Percentiles rank a stretch among this genome's conserved stretches.
Evolutionary conservation across 2,797 vertebrate genomes (phyloP).

Genomic region (Mus minutoides): DNA sequence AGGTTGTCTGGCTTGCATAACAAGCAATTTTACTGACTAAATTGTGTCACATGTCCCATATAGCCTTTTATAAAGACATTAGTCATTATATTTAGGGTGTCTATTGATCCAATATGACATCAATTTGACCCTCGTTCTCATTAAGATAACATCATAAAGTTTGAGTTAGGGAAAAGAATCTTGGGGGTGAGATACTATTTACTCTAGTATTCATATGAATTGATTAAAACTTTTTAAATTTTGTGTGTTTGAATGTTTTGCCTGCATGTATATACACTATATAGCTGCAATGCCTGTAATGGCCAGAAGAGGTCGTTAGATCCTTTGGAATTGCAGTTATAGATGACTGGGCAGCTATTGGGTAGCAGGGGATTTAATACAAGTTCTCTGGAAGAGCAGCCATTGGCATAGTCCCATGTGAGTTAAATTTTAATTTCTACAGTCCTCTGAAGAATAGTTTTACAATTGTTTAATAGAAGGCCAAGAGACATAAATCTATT

Average conservation of each 20-base stretch:
- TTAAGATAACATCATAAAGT: constrained; percentile 24
- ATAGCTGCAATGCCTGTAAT: not conserved
- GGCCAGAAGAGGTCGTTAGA: not conserved
- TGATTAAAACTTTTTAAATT: not conserved
- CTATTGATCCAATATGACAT: not conserved
- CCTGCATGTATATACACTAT: not conserved
- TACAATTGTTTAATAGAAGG: not conserved
- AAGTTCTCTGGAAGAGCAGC: not conserved
- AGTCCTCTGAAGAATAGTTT: not conserved
- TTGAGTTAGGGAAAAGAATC: not conserved
- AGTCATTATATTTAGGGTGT: not conserved
- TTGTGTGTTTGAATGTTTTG: not conserved
- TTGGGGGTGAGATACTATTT: not conserved
- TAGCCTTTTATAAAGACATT: not conserved
- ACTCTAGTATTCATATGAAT: not conserved
- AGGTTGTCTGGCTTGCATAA: not conserved
- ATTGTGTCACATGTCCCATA: not conserved
- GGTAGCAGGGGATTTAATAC: not conserved
- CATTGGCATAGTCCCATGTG: not conserved
- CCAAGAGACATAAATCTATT: constrained; percentile 17
- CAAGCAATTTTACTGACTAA: not conserved
- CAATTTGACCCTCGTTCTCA: not conserved
- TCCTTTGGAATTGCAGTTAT: not conserved
- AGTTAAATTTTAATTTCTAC: not conserved
- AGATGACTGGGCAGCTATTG: not conserved